A percentile compares a stretch with the other conserved stretches of the same genome.
These are phyloP conservation scores for Amniataba percoides DNA, from an alignment of 2,797 vertebrate species.

Conservation along the genomic window DNA sequence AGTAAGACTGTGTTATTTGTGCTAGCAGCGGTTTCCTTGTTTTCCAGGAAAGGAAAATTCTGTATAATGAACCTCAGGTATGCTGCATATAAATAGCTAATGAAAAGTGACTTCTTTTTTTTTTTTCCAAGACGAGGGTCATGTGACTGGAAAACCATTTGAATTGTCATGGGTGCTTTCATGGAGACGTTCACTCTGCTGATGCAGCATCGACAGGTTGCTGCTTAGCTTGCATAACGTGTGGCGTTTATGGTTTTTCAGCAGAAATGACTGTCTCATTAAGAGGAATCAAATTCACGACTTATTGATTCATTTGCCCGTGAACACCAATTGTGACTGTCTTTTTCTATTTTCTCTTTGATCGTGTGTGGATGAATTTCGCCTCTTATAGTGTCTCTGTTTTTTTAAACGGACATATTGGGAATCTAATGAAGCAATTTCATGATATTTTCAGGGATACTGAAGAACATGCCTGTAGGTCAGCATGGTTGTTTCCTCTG, in stretches of 20 bases:
- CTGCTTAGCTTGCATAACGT: constrained; percentile 15
- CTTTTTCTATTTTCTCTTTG: constrained; percentile 1
- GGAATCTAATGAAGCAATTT: not conserved
- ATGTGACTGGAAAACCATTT: constrained; percentile 45
- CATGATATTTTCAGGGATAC: not conserved
- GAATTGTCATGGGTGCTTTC: constrained; percentile 5
- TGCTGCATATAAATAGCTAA: constrained; percentile 57
- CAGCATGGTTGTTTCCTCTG: not conserved
- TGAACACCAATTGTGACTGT: not conserved
- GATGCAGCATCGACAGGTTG: constrained; percentile 1
- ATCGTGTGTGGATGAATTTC: constrained; percentile 14
- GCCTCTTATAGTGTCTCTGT: not conserved
- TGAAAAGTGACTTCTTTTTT: constrained; percentile 36
- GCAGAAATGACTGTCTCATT: constrained; percentile 26
- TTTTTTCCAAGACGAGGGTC: constrained; percentile 18
- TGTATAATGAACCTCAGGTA: constrained; percentile 23
- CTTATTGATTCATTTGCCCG: constrained; percentile 6
- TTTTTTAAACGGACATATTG: constrained; percentile 2
- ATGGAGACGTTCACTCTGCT: not conserved
- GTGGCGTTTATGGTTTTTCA: not conserved
- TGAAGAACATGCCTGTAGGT: not conserved
- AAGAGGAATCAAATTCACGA: constrained; percentile 23
- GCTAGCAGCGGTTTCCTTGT: constrained; percentile 48
- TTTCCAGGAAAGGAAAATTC: constrained; percentile 52
- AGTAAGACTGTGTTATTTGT: constrained; percentile 52